Conservation (phyloP, 1,140 invertebrate species). For the Procambarus clarkii region DNA sequence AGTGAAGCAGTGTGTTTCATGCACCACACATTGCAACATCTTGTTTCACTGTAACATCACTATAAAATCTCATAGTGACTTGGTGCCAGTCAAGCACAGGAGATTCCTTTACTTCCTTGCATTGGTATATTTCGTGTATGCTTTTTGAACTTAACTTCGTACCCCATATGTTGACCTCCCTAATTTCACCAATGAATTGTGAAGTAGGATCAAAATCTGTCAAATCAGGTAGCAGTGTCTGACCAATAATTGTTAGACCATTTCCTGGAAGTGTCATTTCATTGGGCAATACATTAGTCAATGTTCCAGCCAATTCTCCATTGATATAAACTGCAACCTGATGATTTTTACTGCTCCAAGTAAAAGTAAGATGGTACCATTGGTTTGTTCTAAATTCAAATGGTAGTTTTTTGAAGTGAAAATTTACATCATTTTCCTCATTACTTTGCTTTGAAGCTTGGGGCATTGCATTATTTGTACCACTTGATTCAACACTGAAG, state of each 20-base stretch:
- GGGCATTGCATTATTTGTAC: not conserved
- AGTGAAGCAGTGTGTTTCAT: slow-evolving; percentile 10
- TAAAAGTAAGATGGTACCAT: slow-evolving; percentile 60
- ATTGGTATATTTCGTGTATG: slow-evolving; percentile 51
- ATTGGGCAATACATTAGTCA: slow-evolving; percentile 26
- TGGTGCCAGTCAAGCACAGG: slow-evolving; percentile 58
- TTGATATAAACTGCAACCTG: slow-evolving; percentile 40
- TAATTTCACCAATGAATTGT: slow-evolving; percentile 68
- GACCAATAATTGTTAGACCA: slow-evolving; percentile 55
- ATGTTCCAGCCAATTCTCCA: slow-evolving; percentile 47
- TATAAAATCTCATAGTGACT: slow-evolving; percentile 66
- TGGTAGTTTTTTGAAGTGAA: slow-evolving; percentile 59
- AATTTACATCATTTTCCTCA: not conserved
- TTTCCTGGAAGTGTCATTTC: slow-evolving; percentile 8
- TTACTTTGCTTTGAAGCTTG: not conserved
- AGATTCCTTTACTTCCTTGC: slow-evolving; percentile 14
- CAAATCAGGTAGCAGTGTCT: slow-evolving; percentile 66
- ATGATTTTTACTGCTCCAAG: slow-evolving; percentile 39
- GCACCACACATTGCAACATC: slow-evolving; percentile 51
- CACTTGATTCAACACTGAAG: slow-evolving; percentile 8
- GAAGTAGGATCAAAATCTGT: slow-evolving; percentile 70
- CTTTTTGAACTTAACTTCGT: slow-evolving; percentile 17
- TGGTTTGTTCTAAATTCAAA: slow-evolving; percentile 42
- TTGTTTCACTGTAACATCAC: slow-evolving; percentile 42
- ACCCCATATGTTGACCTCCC: slow-evolving; percentile 64